Evolutionary conservation across 2,888 invertebrate species (phyloP).

Genomic region (Heliconius charithonia): DNA sequence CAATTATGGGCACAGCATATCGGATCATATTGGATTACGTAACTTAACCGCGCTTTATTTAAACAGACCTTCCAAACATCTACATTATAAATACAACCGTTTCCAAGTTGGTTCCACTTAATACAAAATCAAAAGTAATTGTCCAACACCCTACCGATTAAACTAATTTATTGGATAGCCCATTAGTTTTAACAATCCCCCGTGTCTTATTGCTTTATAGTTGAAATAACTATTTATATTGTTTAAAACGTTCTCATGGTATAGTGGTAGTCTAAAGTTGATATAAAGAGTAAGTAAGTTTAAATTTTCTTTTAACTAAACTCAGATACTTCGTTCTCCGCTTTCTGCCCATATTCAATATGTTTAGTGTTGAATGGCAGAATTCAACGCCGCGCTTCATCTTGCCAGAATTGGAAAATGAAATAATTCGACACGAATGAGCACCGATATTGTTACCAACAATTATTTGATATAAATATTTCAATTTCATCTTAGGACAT

Average conservation of each 20-base stretch:
- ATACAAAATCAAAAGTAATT: conserved; percentile 32
- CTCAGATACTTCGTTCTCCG: too few species aligned
- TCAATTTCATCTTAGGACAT: too few species aligned
- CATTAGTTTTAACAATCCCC: conserved; percentile 25
- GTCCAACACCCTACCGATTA: conserved; percentile 27
- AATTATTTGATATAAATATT: too few species aligned
- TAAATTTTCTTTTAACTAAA: neutral
- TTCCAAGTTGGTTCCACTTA: conserved; percentile 15
- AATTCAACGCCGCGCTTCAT: too few species aligned
- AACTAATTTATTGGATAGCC: conserved; percentile 24
- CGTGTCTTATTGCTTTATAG: conserved; percentile 12
- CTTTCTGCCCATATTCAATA: too few species aligned
- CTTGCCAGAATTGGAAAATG: too few species aligned
- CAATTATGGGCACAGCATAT: neutral
- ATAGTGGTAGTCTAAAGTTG: neutral
- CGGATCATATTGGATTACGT: neutral
- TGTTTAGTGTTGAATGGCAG: too few species aligned
- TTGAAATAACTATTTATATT: conserved; percentile 3
- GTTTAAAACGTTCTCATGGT: neutral
- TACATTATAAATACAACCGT: neutral
- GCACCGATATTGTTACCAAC: too few species aligned
- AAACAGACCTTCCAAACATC: neutral
- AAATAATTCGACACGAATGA: too few species aligned
- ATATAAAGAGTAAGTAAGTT: neutral
- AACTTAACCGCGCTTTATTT: conserved; percentile 4